Evolutionary conservation across 2,113 vertebrate species (phyloP).

Genomic region (Ceyx melanurus): DNA sequence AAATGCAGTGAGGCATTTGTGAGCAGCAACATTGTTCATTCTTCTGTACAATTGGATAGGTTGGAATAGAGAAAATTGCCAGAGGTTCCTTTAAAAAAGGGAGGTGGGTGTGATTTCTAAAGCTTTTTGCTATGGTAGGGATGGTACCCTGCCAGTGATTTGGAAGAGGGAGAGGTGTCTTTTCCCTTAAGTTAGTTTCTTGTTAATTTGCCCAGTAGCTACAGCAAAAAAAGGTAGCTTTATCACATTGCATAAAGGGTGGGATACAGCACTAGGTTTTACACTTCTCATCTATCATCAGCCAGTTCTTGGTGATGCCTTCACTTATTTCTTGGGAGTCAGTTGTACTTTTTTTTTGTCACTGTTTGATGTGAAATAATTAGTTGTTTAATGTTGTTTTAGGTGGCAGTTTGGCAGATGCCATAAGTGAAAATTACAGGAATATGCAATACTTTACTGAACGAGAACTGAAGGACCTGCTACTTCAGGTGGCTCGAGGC

Average conservation of each 20-base stretch:
- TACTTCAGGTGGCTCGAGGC: slow-evolving; percentile 91
- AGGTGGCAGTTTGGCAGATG: slow-evolving; percentile 93
- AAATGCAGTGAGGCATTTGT: neutral
- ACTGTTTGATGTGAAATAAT: neutral
- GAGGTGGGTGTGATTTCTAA: neutral
- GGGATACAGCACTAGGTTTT: neutral
- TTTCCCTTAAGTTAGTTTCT: neutral
- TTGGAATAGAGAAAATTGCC: neutral
- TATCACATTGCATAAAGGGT: neutral
- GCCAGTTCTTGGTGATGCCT: neutral
- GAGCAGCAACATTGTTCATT: neutral
- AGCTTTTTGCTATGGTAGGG: neutral
- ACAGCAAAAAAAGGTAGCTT: neutral
- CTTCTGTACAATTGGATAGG: neutral
- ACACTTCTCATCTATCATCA: neutral
- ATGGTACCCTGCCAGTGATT: neutral
- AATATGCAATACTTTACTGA: slow-evolving; percentile 86
- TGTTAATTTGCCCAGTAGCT: neutral
- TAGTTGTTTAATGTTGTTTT: neutral
- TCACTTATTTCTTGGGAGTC: neutral
- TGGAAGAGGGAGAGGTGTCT: neutral
- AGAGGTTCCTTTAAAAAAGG: neutral
- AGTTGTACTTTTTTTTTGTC: neutral
- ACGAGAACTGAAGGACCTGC: slow-evolving; percentile 90
- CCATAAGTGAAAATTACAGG: slow-evolving; percentile 89